phyloP scores from a whole-genome alignment of 2,888 invertebrate species.

The Dasypogon diadema region DNA sequence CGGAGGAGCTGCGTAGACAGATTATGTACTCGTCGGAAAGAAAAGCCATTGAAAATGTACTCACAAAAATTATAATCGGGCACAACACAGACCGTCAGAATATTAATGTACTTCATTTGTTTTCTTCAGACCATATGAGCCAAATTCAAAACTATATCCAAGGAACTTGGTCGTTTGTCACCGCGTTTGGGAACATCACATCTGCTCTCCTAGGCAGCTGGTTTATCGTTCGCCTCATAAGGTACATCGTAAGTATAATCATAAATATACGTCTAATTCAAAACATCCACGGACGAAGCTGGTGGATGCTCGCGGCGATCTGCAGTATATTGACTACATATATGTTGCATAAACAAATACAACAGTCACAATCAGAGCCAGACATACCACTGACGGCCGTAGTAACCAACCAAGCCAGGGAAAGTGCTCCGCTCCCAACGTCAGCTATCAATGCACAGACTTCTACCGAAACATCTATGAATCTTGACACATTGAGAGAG shows the following conservation, averaged over 20 bases:
- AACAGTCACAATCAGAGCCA: too few species aligned
- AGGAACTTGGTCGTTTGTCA: neutral
- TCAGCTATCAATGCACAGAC: too few species aligned
- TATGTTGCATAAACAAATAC: neutral
- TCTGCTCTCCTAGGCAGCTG: neutral
- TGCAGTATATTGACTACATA: neutral
- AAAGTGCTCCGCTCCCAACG: too few species aligned
- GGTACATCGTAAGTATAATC: neutral
- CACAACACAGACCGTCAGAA: neutral
- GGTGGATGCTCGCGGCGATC: neutral
- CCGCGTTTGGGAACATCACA: neutral
- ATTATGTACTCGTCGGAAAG: slow-evolving; percentile 1
- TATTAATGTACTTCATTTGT: neutral
- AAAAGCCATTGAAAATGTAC: neutral
- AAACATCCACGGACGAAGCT: neutral
- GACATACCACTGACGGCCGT: too few species aligned
- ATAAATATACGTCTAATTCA: neutral
- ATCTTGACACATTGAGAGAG: too few species aligned
- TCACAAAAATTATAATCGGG: neutral
- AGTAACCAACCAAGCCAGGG: too few species aligned
- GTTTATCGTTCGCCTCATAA: neutral
- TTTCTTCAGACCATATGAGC: neutral
- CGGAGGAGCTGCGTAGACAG: neutral
- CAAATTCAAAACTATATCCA: too few species aligned
- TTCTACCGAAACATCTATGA: too few species aligned